A percentile compares a stretch with the other conserved stretches of the same genome.
These are phyloP conservation scores for Rana temporaria DNA, from an alignment of 2,113 vertebrate genomes.

Conservation along the genomic window DNA sequence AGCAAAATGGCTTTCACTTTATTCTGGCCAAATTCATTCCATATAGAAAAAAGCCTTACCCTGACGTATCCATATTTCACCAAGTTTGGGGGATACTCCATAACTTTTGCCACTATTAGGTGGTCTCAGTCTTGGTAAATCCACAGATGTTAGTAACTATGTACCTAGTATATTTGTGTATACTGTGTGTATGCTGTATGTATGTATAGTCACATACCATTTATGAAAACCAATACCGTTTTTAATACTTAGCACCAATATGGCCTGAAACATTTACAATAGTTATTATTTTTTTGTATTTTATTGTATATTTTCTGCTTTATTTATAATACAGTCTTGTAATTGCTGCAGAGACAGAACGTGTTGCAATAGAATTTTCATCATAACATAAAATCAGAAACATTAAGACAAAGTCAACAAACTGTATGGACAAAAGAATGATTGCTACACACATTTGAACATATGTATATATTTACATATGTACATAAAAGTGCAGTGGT, in stretches of 20 bases:
- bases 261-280: slow-evolving; percentile 63
- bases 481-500: slow-evolving; percentile 76
- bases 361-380: slow-evolving; percentile 67
- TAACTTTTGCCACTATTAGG: too few species aligned
- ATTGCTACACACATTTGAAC: slow-evolving; percentile 64
- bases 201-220: too few species aligned
- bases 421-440: slow-evolving; percentile 67
- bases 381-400: slow-evolving; percentile 59
- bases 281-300: slow-evolving; percentile 31
- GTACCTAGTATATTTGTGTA: too few species aligned
- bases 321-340: slow-evolving; percentile 63
- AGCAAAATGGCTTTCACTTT: too few species aligned
- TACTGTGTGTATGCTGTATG: too few species aligned
- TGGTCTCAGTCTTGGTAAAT: too few species aligned
- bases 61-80: too few species aligned
- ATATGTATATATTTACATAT: slow-evolving; percentile 74
- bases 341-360: slow-evolving; percentile 64
- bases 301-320: slow-evolving; percentile 59
- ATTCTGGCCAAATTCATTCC: too few species aligned
- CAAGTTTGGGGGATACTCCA: too few species aligned
- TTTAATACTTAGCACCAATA: slow-evolving; percentile 57
- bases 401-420: slow-evolving; percentile 67
- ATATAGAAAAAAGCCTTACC: too few species aligned
- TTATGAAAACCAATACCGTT: neutral
- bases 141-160: too few species aligned